Base-by-base conservation (phyloP, 1,140 invertebrate species). In the Adoxophyes honmai region DNA sequence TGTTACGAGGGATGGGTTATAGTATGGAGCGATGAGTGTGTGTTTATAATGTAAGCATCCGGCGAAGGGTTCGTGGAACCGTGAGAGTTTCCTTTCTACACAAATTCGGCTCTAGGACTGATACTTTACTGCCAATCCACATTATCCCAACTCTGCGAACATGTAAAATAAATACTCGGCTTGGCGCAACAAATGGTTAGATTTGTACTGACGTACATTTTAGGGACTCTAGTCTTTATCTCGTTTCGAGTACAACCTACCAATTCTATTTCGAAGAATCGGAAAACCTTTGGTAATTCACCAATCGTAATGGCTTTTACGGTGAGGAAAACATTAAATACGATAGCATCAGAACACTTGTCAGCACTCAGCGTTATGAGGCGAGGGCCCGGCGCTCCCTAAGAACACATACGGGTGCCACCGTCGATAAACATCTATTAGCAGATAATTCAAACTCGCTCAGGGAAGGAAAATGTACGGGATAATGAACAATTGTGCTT, bases 281-380 rank as follows among this genome's bases (percentile, higher is more conserved):
- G n/a, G n/a, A n/a, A n/a, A n/a, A n/a, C n/a, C n/a, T n/a, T 10
- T 33, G 18, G 42, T 21, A 33, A 21, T 28, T 11, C 7, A 48
- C 42, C 42, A 28, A 13, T 13, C n/a, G 42, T 48, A 48, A 48
- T 28, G 42, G 18, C 42, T 3, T 33, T 48, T 48, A 48, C 18
- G 18, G 42, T 21, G 21, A 48, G 59, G 38, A 66, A 75, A 68
- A 77, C 71, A 70, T 78, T 78, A 74, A 52, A 69, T 38, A 70
- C 65, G 77, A 80, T 80, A 74, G 57, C 68, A 78, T 80, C 75
- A 68, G 62, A 75, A 60, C 65, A 74, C 73, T 70, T 72, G 68
- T 74, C 70, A 66, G 57, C 62, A 68, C 64, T 71, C 62, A 55
- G 52, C 57, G 60, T 69, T 70, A 73, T 71, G 57, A 67, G 57